Evolutionary conservation across 2,113 vertebrate species (phyloP).

Genomic region (Boleophthalmus pectinirostris): DNA sequence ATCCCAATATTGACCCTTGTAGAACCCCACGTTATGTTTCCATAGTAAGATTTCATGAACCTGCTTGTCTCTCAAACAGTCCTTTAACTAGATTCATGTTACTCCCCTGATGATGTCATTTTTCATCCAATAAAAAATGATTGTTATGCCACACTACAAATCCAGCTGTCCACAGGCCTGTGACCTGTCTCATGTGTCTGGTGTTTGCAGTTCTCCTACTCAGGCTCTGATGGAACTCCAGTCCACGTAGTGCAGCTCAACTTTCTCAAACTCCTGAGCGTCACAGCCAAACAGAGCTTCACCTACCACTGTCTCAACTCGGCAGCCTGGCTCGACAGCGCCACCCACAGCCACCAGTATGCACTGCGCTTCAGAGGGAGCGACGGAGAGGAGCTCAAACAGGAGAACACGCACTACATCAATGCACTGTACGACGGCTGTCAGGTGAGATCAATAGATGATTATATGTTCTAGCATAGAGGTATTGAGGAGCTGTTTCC

Average conservation of each 20-base stretch:
- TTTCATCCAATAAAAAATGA: no score
- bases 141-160: no score
- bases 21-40: no score
- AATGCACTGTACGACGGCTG: conserved; percentile 87
- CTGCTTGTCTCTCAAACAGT: no score
- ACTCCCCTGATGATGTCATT: no score
- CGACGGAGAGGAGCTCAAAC: conserved; percentile 90
- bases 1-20: no score
- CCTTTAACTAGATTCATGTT: no score
- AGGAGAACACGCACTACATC: conserved; percentile 89
- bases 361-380: conserved; percentile 90
- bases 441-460: conserved; percentile 74
- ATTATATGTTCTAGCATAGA: no score
- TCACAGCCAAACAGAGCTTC: conserved; percentile 89
- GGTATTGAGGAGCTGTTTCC: no score
- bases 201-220: conserved; percentile 85
- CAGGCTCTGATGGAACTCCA: conserved; percentile 83
- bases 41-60: no score
- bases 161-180: no score
- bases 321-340: conserved; percentile 85
- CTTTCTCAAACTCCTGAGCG: conserved; percentile 93
- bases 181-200: neutral
- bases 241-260: conserved; percentile 93
- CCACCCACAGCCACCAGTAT: conserved; percentile 79
- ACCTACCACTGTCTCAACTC: conserved; percentile 95